Evolutionary conservation across 2,797 vertebrate genomes (phyloP), one percentile per base, ranked within the genome.

Genomic region (Amblyopsis hoosieri): DNA sequence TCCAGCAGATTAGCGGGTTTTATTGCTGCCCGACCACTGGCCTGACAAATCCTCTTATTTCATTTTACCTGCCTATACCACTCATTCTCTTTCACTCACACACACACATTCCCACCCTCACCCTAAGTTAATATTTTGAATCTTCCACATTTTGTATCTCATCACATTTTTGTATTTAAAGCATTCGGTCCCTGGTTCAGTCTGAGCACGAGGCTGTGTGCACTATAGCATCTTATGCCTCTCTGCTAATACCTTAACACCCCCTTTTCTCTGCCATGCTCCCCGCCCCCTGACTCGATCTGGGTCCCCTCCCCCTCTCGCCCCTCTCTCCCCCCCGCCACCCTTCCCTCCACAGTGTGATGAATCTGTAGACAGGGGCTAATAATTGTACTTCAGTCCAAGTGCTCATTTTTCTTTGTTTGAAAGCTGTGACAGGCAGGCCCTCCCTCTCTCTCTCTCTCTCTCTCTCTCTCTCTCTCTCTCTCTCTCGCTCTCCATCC

Each of bases 41-140:
- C 91, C 89, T 87, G 90, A 94, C 92, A 94, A 93, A 93, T 93
- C 93, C 92, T 92, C 89, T 90, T 93, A 93, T 90, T 93, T 91
- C 88, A 90, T 90, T 88, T 86, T 87, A 84, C 79, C 86, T 84
- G 78, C 83, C 67, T 86, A 73, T 73, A 78, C 73, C 57, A 74
- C 67, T 59, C 68, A 70, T 73, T 72, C 51, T 49, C 65, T 64
- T 78, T 72, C 69, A 66, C 72, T 74, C 74, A 66, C 71, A 79
- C 60, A 65, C 66, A 54, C 80, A 75, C 80, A 42, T 53, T 60
- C 57, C 56, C 19, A 17, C 64, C 47, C 29, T 6, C 17, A 46
- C 53, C 58, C 53, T 37, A n/a, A 37, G 3, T 14, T 46, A 49
- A 59, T 64, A 53, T 46, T 45, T 54, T 57, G 42, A 61, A 56